Evolutionary conservation across 2,113 vertebrate genomes (phyloP).

Genomic region (Lepisosteus osseus): DNA sequence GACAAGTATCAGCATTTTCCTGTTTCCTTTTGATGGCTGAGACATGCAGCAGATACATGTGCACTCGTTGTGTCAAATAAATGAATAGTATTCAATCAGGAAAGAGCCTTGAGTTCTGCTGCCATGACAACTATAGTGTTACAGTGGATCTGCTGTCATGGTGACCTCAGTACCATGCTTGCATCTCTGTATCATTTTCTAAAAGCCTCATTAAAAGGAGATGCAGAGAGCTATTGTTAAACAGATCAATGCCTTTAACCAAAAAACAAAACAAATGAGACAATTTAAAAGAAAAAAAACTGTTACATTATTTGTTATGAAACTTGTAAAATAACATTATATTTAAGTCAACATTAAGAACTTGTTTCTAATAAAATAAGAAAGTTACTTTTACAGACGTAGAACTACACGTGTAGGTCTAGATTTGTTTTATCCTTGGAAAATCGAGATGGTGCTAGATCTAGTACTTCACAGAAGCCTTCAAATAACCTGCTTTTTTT

Average conservation of each 20-base stretch:
- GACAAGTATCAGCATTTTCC: slow-evolving; percentile 33
- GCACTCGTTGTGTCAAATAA: slow-evolving; percentile 46
- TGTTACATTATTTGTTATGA: too few relatives aligned
- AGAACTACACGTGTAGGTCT: too few relatives aligned
- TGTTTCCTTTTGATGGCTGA: slow-evolving; percentile 34
- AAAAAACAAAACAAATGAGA: neutral
- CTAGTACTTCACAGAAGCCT: too few relatives aligned
- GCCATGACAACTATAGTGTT: slow-evolving; percentile 51
- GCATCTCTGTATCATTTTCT: slow-evolving; percentile 33
- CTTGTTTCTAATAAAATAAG: too few relatives aligned
- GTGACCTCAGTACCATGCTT: slow-evolving; percentile 37
- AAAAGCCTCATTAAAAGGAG: slow-evolving; percentile 27
- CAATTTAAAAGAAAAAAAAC: too few relatives aligned
- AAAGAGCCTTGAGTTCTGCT: slow-evolving; percentile 50
- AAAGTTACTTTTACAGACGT: too few relatives aligned
- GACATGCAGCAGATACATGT: slow-evolving; percentile 34
- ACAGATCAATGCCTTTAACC: slow-evolving; percentile 9
- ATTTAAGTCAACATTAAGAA: too few relatives aligned
- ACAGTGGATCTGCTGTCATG: slow-evolving; percentile 39
- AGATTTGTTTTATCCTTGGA: too few relatives aligned
- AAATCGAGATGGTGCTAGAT: too few relatives aligned
- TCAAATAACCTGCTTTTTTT: too few relatives aligned
- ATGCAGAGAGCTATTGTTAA: slow-evolving; percentile 22
- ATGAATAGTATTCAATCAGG: slow-evolving; percentile 45
- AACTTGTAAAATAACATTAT: too few relatives aligned